Conservation (phyloP, 1,140 invertebrate species). For the Onthophagus taurus region DNA sequence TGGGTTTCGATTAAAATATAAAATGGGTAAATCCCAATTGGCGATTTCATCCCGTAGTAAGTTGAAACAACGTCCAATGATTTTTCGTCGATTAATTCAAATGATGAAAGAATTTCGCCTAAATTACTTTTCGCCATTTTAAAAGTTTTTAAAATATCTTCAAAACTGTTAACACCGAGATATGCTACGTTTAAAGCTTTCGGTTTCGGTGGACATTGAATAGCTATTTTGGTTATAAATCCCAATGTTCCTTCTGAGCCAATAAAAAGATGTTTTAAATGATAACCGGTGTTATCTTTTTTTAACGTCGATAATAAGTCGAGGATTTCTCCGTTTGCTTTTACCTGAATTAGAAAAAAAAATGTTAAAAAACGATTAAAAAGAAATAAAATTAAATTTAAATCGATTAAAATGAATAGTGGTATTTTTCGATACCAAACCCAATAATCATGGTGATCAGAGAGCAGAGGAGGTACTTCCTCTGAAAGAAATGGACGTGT, state of each 20-base stretch:
- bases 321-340: constrained; percentile 79
- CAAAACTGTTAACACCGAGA: constrained; percentile 68
- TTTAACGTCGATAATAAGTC: constrained; percentile 77
- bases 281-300: constrained; percentile 97
- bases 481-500: no score
- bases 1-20: constrained; percentile 89
- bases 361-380: background rate
- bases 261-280: constrained; percentile 94
- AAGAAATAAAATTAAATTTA: background rate
- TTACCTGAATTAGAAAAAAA: constrained; percentile 53
- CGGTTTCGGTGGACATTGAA: constrained; percentile 77
- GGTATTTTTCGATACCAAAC: no score
- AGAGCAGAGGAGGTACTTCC: no score
- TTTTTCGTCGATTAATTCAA: constrained; percentile 81
- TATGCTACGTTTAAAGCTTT: constrained; percentile 74
- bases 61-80: constrained; percentile 51
- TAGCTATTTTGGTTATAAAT: constrained; percentile 83
- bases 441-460: no score
- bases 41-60: constrained; percentile 54
- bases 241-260: constrained; percentile 96
- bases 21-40: constrained; percentile 62
- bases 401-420: no score
- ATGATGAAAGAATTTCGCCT: constrained; percentile 86
- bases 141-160: constrained; percentile 66
- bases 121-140: constrained; percentile 62